phyloP scores from a whole-genome alignment of 2,113 vertebrate species.

The Eretmodus cyanostictus region DNA sequence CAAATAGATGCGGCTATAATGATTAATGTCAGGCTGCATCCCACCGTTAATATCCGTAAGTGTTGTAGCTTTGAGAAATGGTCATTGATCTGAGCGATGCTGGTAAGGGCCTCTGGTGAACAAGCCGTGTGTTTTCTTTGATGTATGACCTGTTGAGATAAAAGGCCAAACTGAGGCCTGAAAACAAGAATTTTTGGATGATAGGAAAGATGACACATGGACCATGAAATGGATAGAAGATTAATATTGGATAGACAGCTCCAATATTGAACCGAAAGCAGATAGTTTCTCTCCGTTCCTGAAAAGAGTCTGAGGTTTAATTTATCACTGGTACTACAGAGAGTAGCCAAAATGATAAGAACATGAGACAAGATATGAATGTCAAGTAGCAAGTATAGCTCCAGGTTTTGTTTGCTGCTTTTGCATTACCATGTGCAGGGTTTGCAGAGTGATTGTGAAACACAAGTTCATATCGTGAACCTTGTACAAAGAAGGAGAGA shows the following conservation, averaged over 20 bases:
- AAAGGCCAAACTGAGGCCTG: neutral
- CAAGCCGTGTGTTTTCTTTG: neutral
- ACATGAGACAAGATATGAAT: neutral
- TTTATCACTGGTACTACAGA: neutral
- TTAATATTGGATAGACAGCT: neutral
- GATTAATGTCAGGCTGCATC: slow-evolving; percentile 18
- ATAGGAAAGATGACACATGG: neutral
- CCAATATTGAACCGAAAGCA: neutral
- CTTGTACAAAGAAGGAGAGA: neutral
- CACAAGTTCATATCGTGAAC: neutral
- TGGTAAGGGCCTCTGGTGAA: neutral
- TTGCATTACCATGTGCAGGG: neutral
- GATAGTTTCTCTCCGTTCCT: neutral
- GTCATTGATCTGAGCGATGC: neutral
- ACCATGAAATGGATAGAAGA: neutral
- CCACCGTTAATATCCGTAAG: neutral
- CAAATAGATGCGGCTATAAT: neutral
- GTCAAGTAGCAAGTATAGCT: neutral
- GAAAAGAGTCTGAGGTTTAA: neutral
- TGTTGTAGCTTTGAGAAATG: slow-evolving; percentile 3
- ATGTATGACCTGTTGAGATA: neutral
- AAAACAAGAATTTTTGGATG: neutral
- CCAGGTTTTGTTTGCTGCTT: neutral
- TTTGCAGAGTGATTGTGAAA: neutral
- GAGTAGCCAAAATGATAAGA: neutral